phyloP scores from a whole-genome alignment of 2,888 invertebrate species.

The Lasioglossum oenotherae region DNA sequence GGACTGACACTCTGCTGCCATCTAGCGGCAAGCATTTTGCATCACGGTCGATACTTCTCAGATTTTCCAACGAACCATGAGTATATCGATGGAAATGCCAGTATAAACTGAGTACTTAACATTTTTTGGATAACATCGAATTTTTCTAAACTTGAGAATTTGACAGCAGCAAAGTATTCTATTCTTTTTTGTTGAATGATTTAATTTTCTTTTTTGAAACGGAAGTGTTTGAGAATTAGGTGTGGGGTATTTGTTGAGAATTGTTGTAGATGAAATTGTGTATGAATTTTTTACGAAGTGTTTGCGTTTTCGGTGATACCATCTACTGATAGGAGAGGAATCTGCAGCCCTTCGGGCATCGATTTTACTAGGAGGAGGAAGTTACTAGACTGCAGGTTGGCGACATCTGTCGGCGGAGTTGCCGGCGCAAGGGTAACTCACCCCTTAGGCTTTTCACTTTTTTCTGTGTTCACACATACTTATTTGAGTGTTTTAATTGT shows the following conservation, averaged over 20 bases:
- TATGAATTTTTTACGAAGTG: background rate
- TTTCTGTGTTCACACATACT: background rate
- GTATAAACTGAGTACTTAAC: background rate
- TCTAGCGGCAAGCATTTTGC: conserved; percentile 26
- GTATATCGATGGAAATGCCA: background rate
- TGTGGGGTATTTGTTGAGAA: background rate
- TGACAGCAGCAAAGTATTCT: background rate
- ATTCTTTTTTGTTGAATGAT: background rate
- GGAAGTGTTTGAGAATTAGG: background rate
- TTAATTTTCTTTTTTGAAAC: background rate
- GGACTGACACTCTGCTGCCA: conserved; percentile 38
- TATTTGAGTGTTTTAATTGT: background rate
- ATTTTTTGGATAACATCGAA: too few relatives aligned
- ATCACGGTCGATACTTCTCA: background rate
- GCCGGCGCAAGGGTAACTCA: conserved; percentile 24
- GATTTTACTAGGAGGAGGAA: conserved; percentile 31
- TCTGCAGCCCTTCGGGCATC: conserved; percentile 52
- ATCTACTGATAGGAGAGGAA: conserved; percentile 44
- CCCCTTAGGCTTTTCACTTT: background rate
- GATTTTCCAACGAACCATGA: background rate
- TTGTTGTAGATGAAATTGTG: background rate
- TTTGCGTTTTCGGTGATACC: background rate
- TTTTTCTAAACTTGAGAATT: background rate
- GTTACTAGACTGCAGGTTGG: conserved; percentile 64
- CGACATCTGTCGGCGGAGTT: conserved; percentile 67